Base-by-base conservation (phyloP, 2,888 invertebrate genomes). In the Macropis europaea region DNA sequence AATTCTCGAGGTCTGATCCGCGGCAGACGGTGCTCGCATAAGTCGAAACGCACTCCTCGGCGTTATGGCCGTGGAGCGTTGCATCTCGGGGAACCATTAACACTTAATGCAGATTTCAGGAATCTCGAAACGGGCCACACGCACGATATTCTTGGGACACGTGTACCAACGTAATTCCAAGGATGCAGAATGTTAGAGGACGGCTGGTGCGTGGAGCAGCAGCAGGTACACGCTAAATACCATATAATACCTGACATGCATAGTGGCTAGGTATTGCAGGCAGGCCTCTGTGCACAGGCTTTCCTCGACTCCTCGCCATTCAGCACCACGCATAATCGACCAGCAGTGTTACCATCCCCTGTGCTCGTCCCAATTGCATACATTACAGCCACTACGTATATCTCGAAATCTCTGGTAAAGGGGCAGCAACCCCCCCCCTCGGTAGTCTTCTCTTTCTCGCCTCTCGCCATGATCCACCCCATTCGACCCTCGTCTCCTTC, bases 351-450 rank as follows among this genome's bases (percentile, higher is more conserved):
- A 48, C 40, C 63, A 30, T n/a, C n/a, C 47, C 63, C 56, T 52
- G 28, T 34, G 45, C 40, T 59, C 77, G 70, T 45, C 64, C 72
- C 82, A 78, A 81, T 78, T 81, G 80, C 82, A 82, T 79, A 80
- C 47, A 80, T 77, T 82, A 82, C 53, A 42, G 34, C 56, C 38
- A 42, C 57, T 53, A n/a, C n/a, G n/a, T n/a, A 48, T 70, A 63
- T 64, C 72, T 53, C 38, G 24, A 54, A 66, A 15, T 17, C 52
- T 52, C 43, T 11, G 1, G 30, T 30, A n/a, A n/a, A n/a, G n/a
- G n/a, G n/a, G n/a, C n/a, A n/a, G 15, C 24, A n/a, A 17, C 17
- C 11, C 0, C n/a, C 9, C 0, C 24, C 26, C 24, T 34, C 7
- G 15, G 3, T 48, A 50, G 28, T 59, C 28, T 50, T 63, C 54